These are phyloP conservation scores for Amblyraja radiata DNA, from an alignment of 2,797 vertebrate species.

Conservation along the genomic window DNA sequence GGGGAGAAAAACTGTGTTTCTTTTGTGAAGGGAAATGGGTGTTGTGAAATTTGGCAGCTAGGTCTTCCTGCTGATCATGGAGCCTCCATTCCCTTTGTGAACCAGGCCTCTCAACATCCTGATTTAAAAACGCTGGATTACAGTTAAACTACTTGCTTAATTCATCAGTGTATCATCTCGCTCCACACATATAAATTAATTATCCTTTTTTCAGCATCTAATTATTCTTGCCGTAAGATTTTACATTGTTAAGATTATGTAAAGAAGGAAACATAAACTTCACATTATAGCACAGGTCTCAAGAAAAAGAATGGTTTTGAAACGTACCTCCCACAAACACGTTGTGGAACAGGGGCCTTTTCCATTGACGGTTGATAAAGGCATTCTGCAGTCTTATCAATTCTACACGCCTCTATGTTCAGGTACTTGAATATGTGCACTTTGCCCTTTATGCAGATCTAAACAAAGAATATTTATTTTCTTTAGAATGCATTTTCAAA, in stretches of 20 bases:
- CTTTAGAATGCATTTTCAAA: neutral
- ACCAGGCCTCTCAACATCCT: too few relatives aligned
- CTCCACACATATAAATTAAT: neutral
- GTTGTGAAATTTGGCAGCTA: too few relatives aligned
- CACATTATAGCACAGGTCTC: neutral
- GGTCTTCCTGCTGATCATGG: too few relatives aligned
- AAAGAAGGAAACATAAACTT: neutral
- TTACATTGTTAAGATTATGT: neutral
- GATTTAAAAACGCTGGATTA: too few relatives aligned
- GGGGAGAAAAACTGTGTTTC: too few relatives aligned
- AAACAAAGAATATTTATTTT: conserved; percentile 39
- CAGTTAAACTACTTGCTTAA: neutral
- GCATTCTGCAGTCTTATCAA: conserved; percentile 75
- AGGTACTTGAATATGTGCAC: conserved; percentile 96
- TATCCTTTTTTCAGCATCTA: neutral
- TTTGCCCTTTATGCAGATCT: conserved; percentile 93
- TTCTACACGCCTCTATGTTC: conserved; percentile 81
- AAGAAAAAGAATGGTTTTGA: neutral
- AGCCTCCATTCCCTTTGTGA: too few relatives aligned
- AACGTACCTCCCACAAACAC: conserved; percentile 73
- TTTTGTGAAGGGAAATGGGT: too few relatives aligned
- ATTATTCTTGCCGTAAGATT: neutral
- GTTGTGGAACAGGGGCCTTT: conserved; percentile 68
- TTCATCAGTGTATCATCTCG: neutral
- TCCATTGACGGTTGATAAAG: conserved; percentile 78